Evolutionary conservation across 2,797 vertebrate genomes (phyloP).

Genomic region (Intellagama lesueurii): DNA sequence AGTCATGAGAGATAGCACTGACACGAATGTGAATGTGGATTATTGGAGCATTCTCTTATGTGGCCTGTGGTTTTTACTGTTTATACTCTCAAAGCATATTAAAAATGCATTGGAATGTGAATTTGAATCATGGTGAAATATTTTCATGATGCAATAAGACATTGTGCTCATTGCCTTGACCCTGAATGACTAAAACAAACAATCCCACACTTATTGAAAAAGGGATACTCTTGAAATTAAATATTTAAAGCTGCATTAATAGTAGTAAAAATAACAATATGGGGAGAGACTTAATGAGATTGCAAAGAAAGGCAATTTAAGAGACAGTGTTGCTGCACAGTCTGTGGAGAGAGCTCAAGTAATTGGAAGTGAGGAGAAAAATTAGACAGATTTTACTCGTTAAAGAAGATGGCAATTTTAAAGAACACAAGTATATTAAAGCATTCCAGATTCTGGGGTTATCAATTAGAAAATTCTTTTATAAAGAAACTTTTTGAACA

Average conservation of each 20-base stretch:
- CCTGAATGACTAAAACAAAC: conserved; percentile 12
- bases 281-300: conserved; percentile 30
- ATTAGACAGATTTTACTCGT: conserved; percentile 20
- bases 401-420: conserved; percentile 22
- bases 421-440: conserved; percentile 16
- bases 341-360: conserved; percentile 23
- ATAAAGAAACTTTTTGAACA: neutral
- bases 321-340: neutral
- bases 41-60: neutral
- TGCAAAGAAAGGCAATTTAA: conserved; percentile 29
- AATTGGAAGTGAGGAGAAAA: conserved; percentile 21
- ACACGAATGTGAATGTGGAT: neutral
- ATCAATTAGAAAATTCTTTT: neutral
- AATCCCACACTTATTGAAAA: conserved; percentile 20
- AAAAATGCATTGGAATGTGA: neutral
- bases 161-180: neutral
- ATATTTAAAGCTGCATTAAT: conserved; percentile 23
- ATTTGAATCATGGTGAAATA: conserved; percentile 19
- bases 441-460: neutral
- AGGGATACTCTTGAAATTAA: conserved; percentile 19
- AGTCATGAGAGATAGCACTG: neutral
- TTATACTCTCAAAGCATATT: conserved; percentile 12
- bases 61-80: neutral
- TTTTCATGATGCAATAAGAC: neutral
- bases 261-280: conserved; percentile 22